Evolutionary conservation across 2,888 invertebrate species (phyloP).

Genomic region (Sesia bembeciformis): DNA sequence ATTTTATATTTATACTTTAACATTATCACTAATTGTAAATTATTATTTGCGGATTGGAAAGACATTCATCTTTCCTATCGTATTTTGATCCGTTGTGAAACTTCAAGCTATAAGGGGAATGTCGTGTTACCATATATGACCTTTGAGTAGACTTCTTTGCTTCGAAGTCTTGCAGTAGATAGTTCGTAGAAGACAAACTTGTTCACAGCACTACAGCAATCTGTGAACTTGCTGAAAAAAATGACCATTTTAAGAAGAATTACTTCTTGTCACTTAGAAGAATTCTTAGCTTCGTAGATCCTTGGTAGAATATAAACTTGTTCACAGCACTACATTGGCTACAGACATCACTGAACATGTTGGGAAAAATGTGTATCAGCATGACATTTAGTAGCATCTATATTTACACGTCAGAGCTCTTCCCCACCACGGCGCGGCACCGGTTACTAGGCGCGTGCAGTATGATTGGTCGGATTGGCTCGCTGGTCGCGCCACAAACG

Average conservation of each 20-base stretch:
- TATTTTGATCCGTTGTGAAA: no score
- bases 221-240: no score
- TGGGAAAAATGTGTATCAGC: conserved; percentile 72
- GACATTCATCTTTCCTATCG: no score
- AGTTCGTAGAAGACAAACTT: neutral
- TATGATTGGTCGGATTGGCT: conserved; percentile 71
- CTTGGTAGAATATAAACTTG: neutral
- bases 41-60: no score
- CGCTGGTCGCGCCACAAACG: conserved; percentile 79
- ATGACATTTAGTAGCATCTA: conserved; percentile 67
- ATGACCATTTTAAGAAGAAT: no score
- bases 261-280: no score
- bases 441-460: conserved; percentile 70
- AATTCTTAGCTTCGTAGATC: neutral
- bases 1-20: no score
- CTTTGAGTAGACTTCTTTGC: no score
- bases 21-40: no score
- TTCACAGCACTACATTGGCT: conserved; percentile 6
- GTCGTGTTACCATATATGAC: no score
- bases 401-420: conserved; percentile 71
- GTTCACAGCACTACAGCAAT: conserved; percentile 1
- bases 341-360: conserved; percentile 15
- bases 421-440: conserved; percentile 69
- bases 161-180: neutral
- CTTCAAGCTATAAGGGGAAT: no score